phyloP scores from a whole-genome alignment of 53 echinoderm and acorn worm genomes.

The Mesocentrotus franciscanus region DNA sequence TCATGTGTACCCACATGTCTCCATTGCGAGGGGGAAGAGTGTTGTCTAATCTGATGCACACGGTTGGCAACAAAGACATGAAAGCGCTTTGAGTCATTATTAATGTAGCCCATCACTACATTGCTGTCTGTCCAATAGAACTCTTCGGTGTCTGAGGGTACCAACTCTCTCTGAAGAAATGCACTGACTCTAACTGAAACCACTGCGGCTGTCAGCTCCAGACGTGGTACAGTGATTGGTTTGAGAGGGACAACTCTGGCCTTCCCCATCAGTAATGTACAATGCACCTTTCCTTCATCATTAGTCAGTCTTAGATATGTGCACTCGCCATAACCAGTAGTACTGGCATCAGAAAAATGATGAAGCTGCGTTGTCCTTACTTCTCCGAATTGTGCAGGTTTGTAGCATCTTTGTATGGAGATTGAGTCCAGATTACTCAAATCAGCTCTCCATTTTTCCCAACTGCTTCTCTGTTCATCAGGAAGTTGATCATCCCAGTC shows the following conservation, averaged over 20 bases:
- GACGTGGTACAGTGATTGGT: constrained; percentile 60
- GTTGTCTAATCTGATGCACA: constrained; percentile 30
- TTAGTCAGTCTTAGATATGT: constrained; percentile 68
- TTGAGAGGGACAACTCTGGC: constrained; percentile 64
- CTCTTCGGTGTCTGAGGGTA: background rate
- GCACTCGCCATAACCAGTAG: constrained; percentile 78
- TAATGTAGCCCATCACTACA: constrained; percentile 31
- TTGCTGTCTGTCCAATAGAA: constrained; percentile 60
- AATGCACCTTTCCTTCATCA: too few species aligned
- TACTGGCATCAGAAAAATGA: constrained; percentile 62
- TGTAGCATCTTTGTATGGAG: too few species aligned
- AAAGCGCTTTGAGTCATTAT: background rate
- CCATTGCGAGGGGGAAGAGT: constrained; percentile 29
- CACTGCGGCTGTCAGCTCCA: constrained; percentile 69
- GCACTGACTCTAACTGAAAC: constrained; percentile 53
- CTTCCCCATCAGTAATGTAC: constrained; percentile 71
- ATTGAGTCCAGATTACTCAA: constrained; percentile 7
- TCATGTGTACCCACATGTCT: background rate
- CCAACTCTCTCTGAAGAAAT: constrained; percentile 55
- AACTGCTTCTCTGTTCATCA: constrained; percentile 1
- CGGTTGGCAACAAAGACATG: background rate
- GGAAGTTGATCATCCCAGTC: constrained; percentile 66
- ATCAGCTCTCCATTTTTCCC: too few species aligned
- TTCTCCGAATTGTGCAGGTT: too few species aligned
- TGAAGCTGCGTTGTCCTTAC: constrained; percentile 62